Percentiles rank a stretch among this genome's conserved stretches.
Evolutionary conservation across 2,888 invertebrate species (phyloP).

Genomic region (Pyrochroa serraticornis): DNA sequence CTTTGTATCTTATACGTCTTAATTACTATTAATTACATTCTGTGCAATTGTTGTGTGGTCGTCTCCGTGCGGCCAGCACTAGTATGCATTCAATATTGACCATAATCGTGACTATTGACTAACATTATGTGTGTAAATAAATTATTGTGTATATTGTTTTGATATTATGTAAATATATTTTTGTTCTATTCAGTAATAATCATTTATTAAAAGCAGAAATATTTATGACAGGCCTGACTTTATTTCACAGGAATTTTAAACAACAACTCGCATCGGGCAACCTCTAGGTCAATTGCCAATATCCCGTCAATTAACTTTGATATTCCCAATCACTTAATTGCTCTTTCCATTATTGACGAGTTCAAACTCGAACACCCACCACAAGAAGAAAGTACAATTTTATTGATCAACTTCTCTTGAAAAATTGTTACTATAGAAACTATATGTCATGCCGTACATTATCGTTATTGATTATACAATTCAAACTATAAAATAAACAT

Average conservation of each 20-base stretch:
- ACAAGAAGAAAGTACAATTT: too few species aligned
- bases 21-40: slow-evolving; percentile 52
- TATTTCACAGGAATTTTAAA: neutral
- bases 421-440: slow-evolving; percentile 28
- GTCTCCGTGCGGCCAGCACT: slow-evolving; percentile 47
- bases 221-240: slow-evolving; percentile 40
- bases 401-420: neutral
- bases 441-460: slow-evolving; percentile 23
- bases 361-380: neutral
- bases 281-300: too few species aligned
- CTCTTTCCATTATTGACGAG: neutral
- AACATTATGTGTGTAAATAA: slow-evolving; percentile 58
- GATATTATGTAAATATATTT: slow-evolving; percentile 58
- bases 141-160: slow-evolving; percentile 61
- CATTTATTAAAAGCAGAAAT: slow-evolving; percentile 55
- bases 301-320: too few species aligned
- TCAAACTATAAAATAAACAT: slow-evolving; percentile 4
- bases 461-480: slow-evolving; percentile 23
- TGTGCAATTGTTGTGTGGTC: slow-evolving; percentile 57
- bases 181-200: slow-evolving; percentile 60
- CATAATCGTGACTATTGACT: slow-evolving; percentile 54
- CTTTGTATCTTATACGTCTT: slow-evolving; percentile 71
- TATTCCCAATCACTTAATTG: too few species aligned
- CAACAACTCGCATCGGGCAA: too few species aligned
- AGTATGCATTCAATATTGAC: slow-evolving; percentile 49